A percentile compares a stretch with the other conserved stretches of the same genome.
Evolutionary conservation across 2,797 vertebrate genomes (phyloP).

Genomic region (Phyllotis vaccarum): DNA sequence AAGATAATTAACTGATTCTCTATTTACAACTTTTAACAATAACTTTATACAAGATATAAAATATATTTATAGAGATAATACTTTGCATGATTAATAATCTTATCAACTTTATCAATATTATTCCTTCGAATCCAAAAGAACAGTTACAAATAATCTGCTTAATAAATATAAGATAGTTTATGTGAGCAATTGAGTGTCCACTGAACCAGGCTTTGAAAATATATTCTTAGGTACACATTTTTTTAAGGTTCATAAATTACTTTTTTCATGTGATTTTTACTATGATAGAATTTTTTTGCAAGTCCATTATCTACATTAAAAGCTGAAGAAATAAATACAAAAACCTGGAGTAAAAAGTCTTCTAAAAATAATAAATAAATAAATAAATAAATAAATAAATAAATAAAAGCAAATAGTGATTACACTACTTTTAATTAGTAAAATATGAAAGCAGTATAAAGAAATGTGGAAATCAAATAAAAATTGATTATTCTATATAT

Average conservation of each 20-base stretch:
- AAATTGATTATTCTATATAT: neutral
- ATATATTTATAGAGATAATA: conserved; percentile 34
- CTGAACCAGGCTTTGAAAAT: neutral
- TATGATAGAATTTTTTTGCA: neutral
- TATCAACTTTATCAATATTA: conserved; percentile 12
- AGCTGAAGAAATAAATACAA: neutral
- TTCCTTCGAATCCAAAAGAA: neutral
- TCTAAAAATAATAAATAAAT: neutral
- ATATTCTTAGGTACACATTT: neutral
- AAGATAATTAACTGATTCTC: neutral
- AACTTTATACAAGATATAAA: conserved; percentile 11
- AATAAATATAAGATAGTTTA: neutral
- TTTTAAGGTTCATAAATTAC: neutral
- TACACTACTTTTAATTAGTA: neutral
- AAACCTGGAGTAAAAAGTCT: neutral
- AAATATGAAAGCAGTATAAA: neutral
- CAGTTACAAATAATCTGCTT: neutral
- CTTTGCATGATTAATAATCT: conserved; percentile 33
- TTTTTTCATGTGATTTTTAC: neutral
- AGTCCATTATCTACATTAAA: neutral
- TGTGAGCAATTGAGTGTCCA: neutral
- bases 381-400: too few relatives aligned
- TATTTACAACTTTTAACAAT: neutral
- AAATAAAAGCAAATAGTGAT: conserved; percentile 22
- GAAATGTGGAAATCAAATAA: neutral